Evolutionary conservation across 2,888 invertebrate genomes (phyloP).

Genomic region (Cephonodes hylas): DNA sequence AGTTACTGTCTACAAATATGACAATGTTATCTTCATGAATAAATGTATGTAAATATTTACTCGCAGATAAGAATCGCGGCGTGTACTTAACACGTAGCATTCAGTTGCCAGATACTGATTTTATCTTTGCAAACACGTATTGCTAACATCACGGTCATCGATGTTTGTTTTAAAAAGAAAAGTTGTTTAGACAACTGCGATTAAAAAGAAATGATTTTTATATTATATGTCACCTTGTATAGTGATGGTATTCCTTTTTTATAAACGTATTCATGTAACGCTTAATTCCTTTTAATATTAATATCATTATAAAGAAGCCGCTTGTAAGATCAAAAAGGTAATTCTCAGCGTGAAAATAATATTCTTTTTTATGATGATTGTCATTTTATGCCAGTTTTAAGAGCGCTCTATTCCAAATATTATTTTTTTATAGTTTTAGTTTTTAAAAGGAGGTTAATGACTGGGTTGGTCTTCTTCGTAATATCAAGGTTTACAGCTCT

Average conservation of each 20-base stretch:
- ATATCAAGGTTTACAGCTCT: background rate
- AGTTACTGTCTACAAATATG: background rate
- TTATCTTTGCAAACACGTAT: background rate
- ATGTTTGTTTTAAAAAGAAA: background rate
- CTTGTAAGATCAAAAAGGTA: too few relatives aligned
- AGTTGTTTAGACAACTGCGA: too few relatives aligned
- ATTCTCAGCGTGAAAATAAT: too few relatives aligned
- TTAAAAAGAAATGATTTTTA: too few relatives aligned
- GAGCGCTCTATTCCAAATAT: background rate
- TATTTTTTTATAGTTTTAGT: background rate
- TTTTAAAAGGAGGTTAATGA: background rate
- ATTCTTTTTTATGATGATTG: too few relatives aligned
- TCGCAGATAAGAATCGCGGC: background rate
- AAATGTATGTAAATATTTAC: constrained; percentile 1
- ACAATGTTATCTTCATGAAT: background rate
- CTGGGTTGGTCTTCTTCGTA: background rate
- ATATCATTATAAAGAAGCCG: too few relatives aligned
- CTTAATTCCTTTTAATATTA: too few relatives aligned
- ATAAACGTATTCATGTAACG: too few relatives aligned
- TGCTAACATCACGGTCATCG: background rate
- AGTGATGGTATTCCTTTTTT: too few relatives aligned
- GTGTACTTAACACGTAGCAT: background rate
- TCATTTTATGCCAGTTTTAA: too few relatives aligned
- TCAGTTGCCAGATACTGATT: background rate
- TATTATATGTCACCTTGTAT: too few relatives aligned